Conservation (phyloP, 2,113 vertebrate species). For the Misgurnus mizolepis region DNA sequence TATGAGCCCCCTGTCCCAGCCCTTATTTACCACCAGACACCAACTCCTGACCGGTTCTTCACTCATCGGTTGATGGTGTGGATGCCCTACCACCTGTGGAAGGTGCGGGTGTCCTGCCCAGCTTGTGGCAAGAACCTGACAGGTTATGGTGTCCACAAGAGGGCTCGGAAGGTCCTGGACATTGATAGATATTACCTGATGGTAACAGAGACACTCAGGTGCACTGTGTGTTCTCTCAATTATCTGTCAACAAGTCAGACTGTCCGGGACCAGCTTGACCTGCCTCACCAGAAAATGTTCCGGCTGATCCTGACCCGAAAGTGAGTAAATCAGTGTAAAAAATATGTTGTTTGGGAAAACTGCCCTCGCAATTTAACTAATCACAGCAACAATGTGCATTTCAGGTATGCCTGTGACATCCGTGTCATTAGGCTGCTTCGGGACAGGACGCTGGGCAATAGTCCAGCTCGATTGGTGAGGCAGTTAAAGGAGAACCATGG, state of each 20-base stretch:
- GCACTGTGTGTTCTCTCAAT: slow-evolving; percentile 8
- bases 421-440: slow-evolving; percentile 24
- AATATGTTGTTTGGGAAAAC: not conserved
- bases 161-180: slow-evolving; percentile 23
- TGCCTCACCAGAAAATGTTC: slow-evolving; percentile 13
- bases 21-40: slow-evolving; percentile 24
- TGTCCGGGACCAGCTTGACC: slow-evolving; percentile 35
- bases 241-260: slow-evolving; percentile 33
- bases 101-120: slow-evolving; percentile 30
- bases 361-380: not conserved
- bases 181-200: slow-evolving; percentile 38
- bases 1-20: slow-evolving; percentile 26
- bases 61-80: slow-evolving; percentile 46
- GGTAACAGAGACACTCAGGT: slow-evolving; percentile 27
- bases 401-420: slow-evolving; percentile 43
- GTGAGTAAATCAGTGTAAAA: slow-evolving; percentile 7
- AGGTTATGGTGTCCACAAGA: not conserved
- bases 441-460: slow-evolving; percentile 36
- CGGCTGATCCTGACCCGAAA: slow-evolving; percentile 13
- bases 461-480: slow-evolving; percentile 4
- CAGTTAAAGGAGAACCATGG: slow-evolving; percentile 25
- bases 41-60: slow-evolving; percentile 41
- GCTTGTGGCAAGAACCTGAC: slow-evolving; percentile 39
- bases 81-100: slow-evolving; percentile 49
- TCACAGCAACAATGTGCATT: not conserved